Percentiles rank a stretch among this genome's conserved stretches.
Conservation (phyloP, 2,797 vertebrate genomes). For the Pogonophryne albipinna region DNA sequence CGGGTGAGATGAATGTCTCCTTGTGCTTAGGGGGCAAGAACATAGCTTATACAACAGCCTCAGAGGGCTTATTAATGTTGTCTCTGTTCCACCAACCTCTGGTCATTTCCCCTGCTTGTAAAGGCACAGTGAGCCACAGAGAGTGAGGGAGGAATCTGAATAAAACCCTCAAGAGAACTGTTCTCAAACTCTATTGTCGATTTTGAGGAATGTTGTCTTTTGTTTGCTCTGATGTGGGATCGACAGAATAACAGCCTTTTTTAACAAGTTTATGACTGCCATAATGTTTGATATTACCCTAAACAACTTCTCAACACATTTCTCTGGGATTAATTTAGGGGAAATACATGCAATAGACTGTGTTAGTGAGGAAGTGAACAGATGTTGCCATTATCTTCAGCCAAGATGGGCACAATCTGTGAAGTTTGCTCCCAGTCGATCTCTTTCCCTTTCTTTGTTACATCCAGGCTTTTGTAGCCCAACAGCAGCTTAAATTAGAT, state of each 20-base stretch:
- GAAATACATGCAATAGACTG: background rate
- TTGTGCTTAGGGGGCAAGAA: conserved; percentile 56
- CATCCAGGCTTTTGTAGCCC: conserved; percentile 64
- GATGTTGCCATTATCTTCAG: conserved; percentile 57
- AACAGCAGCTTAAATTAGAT: conserved; percentile 78
- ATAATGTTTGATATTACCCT: conserved; percentile 18
- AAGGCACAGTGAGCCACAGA: conserved; percentile 13
- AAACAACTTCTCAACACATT: conserved; percentile 5
- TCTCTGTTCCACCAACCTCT: conserved; percentile 43
- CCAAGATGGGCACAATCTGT: conserved; percentile 58
- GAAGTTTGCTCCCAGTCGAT: conserved; percentile 30
- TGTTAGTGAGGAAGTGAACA: conserved; percentile 36
- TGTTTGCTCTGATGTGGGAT: conserved; percentile 13
- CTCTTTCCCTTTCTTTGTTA: conserved; percentile 38
- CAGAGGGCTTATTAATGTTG: conserved; percentile 63
- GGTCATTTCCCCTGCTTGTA: conserved; percentile 33
- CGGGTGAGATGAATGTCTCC: conserved; percentile 65
- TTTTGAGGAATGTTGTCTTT: conserved; percentile 25
- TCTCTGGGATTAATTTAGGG: conserved; percentile 19
- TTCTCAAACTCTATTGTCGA: background rate
- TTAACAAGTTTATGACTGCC: background rate
- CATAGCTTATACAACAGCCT: conserved; percentile 48
- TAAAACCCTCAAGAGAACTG: conserved; percentile 44
- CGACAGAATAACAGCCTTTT: background rate
- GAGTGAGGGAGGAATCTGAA: conserved; percentile 19